Evolutionary conservation across 2,888 invertebrate genomes (phyloP).

Genomic region (Zootermopsis nevadensis): DNA sequence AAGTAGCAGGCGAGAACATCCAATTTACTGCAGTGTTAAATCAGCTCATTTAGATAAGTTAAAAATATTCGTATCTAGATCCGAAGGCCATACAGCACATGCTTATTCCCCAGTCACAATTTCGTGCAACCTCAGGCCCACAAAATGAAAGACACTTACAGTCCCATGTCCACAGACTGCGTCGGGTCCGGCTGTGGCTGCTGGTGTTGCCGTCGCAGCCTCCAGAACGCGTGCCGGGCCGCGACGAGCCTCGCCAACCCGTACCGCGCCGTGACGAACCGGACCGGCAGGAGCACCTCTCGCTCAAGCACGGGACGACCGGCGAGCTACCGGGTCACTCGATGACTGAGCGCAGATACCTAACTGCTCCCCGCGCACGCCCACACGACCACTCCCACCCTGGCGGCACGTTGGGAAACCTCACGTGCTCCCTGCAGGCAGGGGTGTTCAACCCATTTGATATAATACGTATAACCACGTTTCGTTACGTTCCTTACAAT

Average conservation of each 20-base stretch:
- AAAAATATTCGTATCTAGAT: no score
- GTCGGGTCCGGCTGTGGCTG: conserved; percentile 49
- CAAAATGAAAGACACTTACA: conserved; percentile 49
- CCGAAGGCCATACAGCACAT: no score
- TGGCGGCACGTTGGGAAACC: conserved; percentile 11
- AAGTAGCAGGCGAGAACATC: no score
- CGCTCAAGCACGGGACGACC: conserved; percentile 65
- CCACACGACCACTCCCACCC: conserved; percentile 52
- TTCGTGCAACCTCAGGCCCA: no score
- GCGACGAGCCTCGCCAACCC: conserved; percentile 78
- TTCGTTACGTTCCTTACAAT: no score
- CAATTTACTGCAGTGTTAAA: no score
- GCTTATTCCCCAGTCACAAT: no score
- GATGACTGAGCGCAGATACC: conserved; percentile 45
- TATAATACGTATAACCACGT: no score
- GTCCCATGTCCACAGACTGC: conserved; percentile 53
- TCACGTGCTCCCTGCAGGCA: not conserved
- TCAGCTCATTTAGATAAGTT: no score
- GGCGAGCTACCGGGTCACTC: conserved; percentile 58
- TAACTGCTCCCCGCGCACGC: conserved; percentile 50
- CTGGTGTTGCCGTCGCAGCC: conserved; percentile 64
- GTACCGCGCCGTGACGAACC: conserved; percentile 71
- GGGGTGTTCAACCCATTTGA: not conserved
- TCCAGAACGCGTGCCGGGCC: conserved; percentile 78
- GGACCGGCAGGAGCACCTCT: conserved; percentile 59